These are phyloP conservation scores for Machaerirhynchus nigripectus DNA, from an alignment of 2,113 vertebrate genomes.

Conservation along the genomic window DNA sequence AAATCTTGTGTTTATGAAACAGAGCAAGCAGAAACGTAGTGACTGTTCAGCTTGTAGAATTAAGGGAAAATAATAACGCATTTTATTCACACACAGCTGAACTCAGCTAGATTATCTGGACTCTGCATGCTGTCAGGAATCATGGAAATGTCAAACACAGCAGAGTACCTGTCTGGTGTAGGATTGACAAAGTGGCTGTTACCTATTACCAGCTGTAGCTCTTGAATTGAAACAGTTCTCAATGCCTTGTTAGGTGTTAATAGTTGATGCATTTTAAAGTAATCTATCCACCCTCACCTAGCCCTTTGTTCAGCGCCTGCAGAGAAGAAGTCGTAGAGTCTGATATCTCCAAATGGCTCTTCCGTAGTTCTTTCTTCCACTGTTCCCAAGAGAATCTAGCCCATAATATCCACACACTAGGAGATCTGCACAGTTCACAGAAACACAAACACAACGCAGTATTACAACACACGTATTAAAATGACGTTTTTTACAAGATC, in stretches of 20 bases:
- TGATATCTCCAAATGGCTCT: not conserved
- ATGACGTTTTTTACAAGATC: conserved; percentile 50
- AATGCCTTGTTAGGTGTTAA: not conserved
- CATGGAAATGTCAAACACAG: not conserved
- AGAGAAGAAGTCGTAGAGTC: not conserved
- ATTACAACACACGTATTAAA: conserved; percentile 47
- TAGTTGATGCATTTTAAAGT: not conserved
- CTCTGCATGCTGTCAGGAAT: not conserved
- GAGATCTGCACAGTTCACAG: conserved; percentile 29
- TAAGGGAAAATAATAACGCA: not conserved
- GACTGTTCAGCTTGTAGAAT: not conserved
- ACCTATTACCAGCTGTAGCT: not conserved
- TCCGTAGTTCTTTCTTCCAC: not conserved
- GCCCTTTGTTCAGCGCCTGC: not conserved
- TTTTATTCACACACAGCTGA: not conserved
- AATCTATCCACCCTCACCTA: not conserved
- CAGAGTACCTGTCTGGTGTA: not conserved
- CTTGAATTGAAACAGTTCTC: not conserved
- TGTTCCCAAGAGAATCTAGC: conserved; percentile 32
- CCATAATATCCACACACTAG: conserved; percentile 16
- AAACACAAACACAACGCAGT: conserved; percentile 40
- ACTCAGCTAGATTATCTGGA: not conserved
- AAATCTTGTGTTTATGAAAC: conserved; percentile 15
- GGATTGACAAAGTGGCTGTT: not conserved
- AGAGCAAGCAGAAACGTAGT: not conserved